Percentiles rank a stretch among this genome's conserved stretches.
Conservation (phyloP, 2,888 invertebrate species). For the Drosophila emarginata region DNA sequence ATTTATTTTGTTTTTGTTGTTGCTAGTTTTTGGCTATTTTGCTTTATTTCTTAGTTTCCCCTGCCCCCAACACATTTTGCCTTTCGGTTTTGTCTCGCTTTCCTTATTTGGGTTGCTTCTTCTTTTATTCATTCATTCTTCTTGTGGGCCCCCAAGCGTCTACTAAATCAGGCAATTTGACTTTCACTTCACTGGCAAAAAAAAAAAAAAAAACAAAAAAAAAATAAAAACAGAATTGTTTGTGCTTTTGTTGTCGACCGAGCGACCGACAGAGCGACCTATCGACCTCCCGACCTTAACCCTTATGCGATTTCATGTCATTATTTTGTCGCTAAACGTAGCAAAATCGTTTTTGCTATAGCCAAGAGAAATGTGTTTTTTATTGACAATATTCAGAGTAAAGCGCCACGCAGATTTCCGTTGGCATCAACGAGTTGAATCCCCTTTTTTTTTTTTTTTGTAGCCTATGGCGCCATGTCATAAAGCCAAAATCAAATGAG, state of each 20-base stretch:
- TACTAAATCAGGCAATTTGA: slow-evolving; percentile 74
- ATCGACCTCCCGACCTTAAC: slow-evolving; percentile 12
- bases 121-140: slow-evolving; percentile 27
- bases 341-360: slow-evolving; percentile 47
- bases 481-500: slow-evolving; percentile 49
- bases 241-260: slow-evolving; percentile 22
- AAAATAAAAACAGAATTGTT: slow-evolving; percentile 15
- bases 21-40: slow-evolving; percentile 39
- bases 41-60: slow-evolving; percentile 32
- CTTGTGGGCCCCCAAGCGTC: slow-evolving; percentile 54
- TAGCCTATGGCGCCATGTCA: slow-evolving; percentile 51
- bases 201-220: not conserved
- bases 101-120: slow-evolving; percentile 5
- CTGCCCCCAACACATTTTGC: not conserved
- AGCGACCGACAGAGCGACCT: not conserved
- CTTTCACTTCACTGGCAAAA: slow-evolving; percentile 43
- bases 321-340: slow-evolving; percentile 78
- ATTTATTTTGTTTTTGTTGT: slow-evolving; percentile 62
- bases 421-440: slow-evolving; percentile 66
- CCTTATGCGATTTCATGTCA: slow-evolving; percentile 79
- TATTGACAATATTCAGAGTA: slow-evolving; percentile 64
- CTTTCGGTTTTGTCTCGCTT: slow-evolving; percentile 22
- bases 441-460: slow-evolving; percentile 8
- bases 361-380: slow-evolving; percentile 62
- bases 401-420: slow-evolving; percentile 60